A percentile compares a stretch with the other conserved stretches of the same genome.
phyloP scores from a whole-genome alignment of 2,888 invertebrate species.

The Acleris literana region DNA sequence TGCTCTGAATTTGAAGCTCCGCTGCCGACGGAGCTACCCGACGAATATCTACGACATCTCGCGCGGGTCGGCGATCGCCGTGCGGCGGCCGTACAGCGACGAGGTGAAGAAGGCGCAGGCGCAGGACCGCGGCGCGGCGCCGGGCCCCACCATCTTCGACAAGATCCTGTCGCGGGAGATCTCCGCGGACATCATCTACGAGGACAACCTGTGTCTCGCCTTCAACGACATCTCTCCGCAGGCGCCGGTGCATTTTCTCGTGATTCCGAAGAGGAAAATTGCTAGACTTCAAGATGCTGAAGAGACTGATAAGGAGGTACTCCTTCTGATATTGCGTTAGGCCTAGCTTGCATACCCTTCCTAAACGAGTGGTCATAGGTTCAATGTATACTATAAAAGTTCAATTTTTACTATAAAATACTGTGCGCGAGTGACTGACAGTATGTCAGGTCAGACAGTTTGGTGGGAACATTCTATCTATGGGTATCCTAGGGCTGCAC shows the following conservation, averaged over 20 bases:
- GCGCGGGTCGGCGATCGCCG: slow-evolving; percentile 69
- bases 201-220: slow-evolving; percentile 91
- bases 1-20: slow-evolving; percentile 72
- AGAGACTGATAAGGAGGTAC: slow-evolving; percentile 83
- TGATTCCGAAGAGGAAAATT: slow-evolving; percentile 91
- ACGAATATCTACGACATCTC: slow-evolving; percentile 77
- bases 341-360: neutral
- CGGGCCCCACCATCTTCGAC: slow-evolving; percentile 88
- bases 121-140: slow-evolving; percentile 56
- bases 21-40: slow-evolving; percentile 73
- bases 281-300: slow-evolving; percentile 85
- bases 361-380: no score
- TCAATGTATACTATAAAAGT: no score
- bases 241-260: slow-evolving; percentile 92
- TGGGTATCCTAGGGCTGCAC: no score
- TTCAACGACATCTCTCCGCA: slow-evolving; percentile 92
- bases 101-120: slow-evolving; percentile 73
- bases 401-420: no score
- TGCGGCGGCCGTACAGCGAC: slow-evolving; percentile 69
- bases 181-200: slow-evolving; percentile 91
- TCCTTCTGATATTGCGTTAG: neutral
- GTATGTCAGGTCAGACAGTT: no score
- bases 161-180: slow-evolving; percentile 90
- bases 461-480: no score
- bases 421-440: no score